phyloP scores from a whole-genome alignment of 2,888 invertebrate species.

The Platycnemis pennipes region DNA sequence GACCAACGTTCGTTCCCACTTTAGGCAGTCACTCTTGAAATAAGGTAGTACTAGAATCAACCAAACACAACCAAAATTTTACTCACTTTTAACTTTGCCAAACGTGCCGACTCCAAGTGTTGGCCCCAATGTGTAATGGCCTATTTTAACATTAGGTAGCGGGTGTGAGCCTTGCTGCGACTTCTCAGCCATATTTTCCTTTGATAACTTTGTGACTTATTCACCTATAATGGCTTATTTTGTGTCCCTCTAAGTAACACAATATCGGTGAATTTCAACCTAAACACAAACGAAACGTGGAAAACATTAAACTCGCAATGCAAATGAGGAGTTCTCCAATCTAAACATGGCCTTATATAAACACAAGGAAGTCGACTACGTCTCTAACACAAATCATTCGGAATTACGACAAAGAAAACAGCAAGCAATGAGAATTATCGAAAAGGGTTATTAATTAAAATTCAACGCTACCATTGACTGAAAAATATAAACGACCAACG shows the following conservation, averaged over 20 bases:
- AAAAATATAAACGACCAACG: too few species aligned
- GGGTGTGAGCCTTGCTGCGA: constrained; percentile 71
- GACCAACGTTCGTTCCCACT: too few species aligned
- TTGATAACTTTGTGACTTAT: not conserved
- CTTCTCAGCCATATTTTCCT: constrained; percentile 70
- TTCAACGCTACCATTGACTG: too few species aligned
- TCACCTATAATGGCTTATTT: not conserved
- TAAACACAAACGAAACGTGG: not conserved
- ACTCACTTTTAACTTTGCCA: constrained; percentile 97
- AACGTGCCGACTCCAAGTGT: constrained; percentile 98
- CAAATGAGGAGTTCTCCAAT: not conserved
- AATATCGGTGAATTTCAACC: not conserved
- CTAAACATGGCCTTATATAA: not conserved
- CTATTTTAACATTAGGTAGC: constrained; percentile 96
- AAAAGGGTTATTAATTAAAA: too few species aligned
- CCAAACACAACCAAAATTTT: not conserved
- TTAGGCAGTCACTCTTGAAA: too few species aligned
- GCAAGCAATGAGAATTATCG: too few species aligned
- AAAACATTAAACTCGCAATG: not conserved
- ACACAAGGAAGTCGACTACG: not conserved
- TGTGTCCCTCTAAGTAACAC: not conserved
- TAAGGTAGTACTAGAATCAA: too few species aligned
- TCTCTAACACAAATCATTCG: not conserved
- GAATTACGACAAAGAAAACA: not conserved
- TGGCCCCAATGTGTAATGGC: constrained; percentile 97